phyloP scores from a whole-genome alignment of 2,113 vertebrate genomes.

The Pitta sordida region DNA sequence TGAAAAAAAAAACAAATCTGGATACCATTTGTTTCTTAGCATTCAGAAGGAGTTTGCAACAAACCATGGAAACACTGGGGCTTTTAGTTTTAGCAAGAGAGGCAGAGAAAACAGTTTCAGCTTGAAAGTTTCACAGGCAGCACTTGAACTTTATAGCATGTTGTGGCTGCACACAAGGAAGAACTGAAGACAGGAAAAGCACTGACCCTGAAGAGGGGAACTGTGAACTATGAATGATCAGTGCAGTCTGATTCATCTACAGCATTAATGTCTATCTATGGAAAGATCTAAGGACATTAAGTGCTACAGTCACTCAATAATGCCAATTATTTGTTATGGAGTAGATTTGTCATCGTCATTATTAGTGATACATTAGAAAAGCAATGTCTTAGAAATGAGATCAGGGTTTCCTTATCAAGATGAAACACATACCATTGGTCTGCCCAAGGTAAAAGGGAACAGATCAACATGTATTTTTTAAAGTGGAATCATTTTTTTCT shows the following conservation, averaged over 20 bases:
- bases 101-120: background rate
- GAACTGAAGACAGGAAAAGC: constrained; percentile 8
- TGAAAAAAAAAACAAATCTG: background rate
- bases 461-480: background rate
- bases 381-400: background rate
- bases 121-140: background rate
- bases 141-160: background rate
- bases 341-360: background rate
- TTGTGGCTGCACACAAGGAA: background rate
- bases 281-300: constrained; percentile 5
- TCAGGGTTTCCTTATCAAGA: background rate
- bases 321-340: background rate
- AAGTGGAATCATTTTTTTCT: background rate
- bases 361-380: background rate
- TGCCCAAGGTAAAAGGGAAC: background rate
- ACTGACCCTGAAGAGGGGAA: constrained; percentile 7
- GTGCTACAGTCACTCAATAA: background rate
- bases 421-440: background rate
- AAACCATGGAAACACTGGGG: background rate
- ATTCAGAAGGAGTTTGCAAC: background rate
- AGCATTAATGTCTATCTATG: background rate
- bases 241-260: constrained; percentile 5
- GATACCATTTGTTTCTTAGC: background rate
- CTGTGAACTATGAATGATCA: background rate
- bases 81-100: background rate